These are phyloP conservation scores for Agelastica alni DNA, from an alignment of 2,888 invertebrate species.

Conservation along the genomic window DNA sequence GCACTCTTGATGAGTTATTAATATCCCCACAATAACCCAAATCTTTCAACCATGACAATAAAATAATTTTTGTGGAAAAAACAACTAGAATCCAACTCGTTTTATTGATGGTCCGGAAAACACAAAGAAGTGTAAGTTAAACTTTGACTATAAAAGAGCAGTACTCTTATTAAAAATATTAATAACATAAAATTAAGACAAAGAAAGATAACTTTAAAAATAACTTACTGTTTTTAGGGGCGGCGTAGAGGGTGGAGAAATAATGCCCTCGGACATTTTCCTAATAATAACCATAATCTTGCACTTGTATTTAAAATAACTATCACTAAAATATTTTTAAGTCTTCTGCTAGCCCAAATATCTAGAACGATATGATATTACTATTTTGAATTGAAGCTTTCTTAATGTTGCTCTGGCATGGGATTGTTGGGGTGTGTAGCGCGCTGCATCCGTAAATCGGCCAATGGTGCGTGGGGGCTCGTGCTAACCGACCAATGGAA, in stretches of 20 bases:
- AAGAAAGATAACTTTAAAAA: conserved; percentile 19
- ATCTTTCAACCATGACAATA: no score
- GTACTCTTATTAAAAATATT: no score
- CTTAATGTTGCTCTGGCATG: conserved; percentile 53
- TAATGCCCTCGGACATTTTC: conserved; percentile 45
- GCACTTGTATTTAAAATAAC: no score
- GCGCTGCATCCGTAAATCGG: conserved; percentile 54
- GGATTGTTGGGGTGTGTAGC: conserved; percentile 58
- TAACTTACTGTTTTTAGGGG: conserved; percentile 62
- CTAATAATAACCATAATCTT: conserved; percentile 2
- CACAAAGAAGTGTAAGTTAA: no score
- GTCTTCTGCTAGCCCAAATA: conserved; percentile 6
- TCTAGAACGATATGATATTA: conserved; percentile 43
- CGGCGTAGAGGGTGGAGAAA: conserved; percentile 75
- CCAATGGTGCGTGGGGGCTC: conserved; percentile 59
- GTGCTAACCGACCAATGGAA: conserved; percentile 65
- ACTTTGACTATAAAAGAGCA: no score
- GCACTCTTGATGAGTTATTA: no score
- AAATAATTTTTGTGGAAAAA: no score
- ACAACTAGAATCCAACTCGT: no score
- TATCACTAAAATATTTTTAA: no score
- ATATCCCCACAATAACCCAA: no score
- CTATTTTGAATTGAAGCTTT: conserved; percentile 44
- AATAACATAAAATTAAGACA: no score
- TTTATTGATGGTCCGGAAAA: no score